A percentile compares a stretch with the other conserved stretches of the same genome.
Conservation (phyloP, 1,140 invertebrate species). For the Coenobita brevimanus region DNA sequence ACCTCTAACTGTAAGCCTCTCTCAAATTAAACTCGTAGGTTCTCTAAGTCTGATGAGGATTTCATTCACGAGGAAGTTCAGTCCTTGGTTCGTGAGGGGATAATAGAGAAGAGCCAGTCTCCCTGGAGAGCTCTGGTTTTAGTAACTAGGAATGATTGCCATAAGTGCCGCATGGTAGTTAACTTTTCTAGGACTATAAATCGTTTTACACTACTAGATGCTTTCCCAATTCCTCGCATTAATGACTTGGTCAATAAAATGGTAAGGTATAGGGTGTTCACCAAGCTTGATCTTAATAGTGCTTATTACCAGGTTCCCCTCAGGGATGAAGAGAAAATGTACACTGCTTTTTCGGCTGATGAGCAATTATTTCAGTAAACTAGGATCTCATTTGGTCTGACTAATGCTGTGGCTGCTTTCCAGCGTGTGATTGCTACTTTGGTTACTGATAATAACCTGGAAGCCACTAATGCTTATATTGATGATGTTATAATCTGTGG, state of each 20-base stretch:
- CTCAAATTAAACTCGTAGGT: background rate
- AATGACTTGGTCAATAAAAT: constrained; percentile 13
- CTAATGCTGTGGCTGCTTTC: constrained; percentile 34
- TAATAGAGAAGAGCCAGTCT: constrained; percentile 36
- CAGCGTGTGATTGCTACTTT: constrained; percentile 30
- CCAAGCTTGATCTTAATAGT: background rate
- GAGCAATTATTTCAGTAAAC: background rate
- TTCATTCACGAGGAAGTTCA: constrained; percentile 8
- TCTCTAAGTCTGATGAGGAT: background rate
- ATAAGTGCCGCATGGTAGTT: constrained; percentile 23
- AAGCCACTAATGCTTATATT: constrained; percentile 10
- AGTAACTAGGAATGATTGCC: constrained; percentile 8
- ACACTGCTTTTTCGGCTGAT: constrained; percentile 22
- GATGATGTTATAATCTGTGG: constrained; percentile 20
- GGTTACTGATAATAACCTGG: constrained; percentile 8
- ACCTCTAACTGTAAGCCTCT: constrained; percentile 5
- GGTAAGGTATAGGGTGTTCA: constrained; percentile 10
- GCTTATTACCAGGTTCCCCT: constrained; percentile 19
- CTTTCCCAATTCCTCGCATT: constrained; percentile 13
- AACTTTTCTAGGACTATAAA: constrained; percentile 41
- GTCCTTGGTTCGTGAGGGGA: background rate
- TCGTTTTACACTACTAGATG: constrained; percentile 18
- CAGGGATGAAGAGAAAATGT: background rate
- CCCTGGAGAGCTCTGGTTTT: constrained; percentile 20
- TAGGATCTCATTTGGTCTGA: constrained; percentile 27